Evolutionary conservation across 30 jellyfish, hydroid and myxozoan genomes (phyloP), one percentile per base, ranked within the genome.

Genomic region (Catostylus mosaicus): DNA sequence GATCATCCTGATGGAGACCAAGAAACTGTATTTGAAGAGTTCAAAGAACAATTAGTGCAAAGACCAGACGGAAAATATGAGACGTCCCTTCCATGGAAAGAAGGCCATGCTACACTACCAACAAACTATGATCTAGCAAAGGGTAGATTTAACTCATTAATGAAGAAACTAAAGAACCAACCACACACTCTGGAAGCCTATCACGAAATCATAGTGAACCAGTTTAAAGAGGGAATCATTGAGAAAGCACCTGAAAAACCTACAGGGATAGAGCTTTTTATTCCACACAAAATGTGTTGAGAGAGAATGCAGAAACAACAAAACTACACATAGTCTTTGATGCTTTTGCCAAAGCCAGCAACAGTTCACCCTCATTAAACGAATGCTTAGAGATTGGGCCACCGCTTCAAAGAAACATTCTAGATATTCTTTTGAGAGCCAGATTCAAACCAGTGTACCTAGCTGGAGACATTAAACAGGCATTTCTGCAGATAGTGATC

Each of bases 401-500:
- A n/a, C n/a, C n/a, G n/a, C n/a, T n/a, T n/a, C n/a, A n/a, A n/a
- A n/a, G n/a, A n/a, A n/a, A n/a, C n/a, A n/a, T 75, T 0, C 54
- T 74, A 78, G 89, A 84, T 52, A 71, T 90, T 57, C 63, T 90
- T 31, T 10, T 68, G 51, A 38, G 96, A 71, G 70, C 18, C 52
- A 59, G 96, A 59, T 46, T 90, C 69, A 48, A 73, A 35, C 94
- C 89, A 45, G 84, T 84, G 11, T 50, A 71, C 26, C 73, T 91
- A 51, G 78, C 94, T 16, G 87, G 96, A 52, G 96, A 90, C 68
- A 72, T 90, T 75, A 84, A 85, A 57, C 80, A 90, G 54, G 97
- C 97, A 23, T 84, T 90, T 66, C 75, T 66, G 2, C 90, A 90
- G 72, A 68, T 84, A 4, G 64, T 77, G 29, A 83, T 90, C 54